phyloP scores from a whole-genome alignment of 2,113 vertebrate species.

The Spermophilus dauricus region DNA sequence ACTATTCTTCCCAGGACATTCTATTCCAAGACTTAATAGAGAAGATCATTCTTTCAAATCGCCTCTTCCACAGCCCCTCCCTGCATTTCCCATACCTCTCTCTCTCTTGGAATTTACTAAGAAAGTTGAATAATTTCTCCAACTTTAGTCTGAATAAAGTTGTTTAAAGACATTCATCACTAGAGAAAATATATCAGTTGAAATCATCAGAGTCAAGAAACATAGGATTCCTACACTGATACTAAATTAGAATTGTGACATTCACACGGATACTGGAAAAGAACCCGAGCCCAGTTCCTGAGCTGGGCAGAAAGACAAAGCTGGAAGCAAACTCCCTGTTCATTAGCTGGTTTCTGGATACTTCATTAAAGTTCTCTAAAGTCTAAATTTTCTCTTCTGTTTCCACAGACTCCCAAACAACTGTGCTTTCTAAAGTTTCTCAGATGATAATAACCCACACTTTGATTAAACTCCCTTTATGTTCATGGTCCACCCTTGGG shows the following conservation, averaged over 20 bases:
- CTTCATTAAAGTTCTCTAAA: not conserved
- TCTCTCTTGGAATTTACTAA: not conserved
- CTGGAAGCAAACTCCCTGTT: not conserved
- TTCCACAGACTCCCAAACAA: not conserved
- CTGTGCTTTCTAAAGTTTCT: not conserved
- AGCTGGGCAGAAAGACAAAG: not conserved
- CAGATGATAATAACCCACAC: not conserved
- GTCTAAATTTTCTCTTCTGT: not conserved
- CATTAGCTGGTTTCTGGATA: not conserved
- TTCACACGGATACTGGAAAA: not conserved
- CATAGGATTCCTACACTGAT: not conserved
- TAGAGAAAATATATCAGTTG: not conserved
- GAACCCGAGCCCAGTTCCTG: not conserved
- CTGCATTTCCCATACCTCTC: not conserved
- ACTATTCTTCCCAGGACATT: not conserved
- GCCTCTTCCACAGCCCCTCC: too few relatives aligned
- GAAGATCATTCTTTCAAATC: not conserved
- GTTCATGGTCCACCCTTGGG: too few relatives aligned
- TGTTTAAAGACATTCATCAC: not conserved
- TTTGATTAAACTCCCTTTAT: not conserved
- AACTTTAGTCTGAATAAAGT: not conserved
- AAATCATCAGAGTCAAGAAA: not conserved
- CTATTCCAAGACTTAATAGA: not conserved
- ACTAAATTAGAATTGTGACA: not conserved
- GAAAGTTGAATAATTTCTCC: not conserved